phyloP scores from a whole-genome alignment of 1,140 invertebrate species.

The Archivesica marissinica region DNA sequence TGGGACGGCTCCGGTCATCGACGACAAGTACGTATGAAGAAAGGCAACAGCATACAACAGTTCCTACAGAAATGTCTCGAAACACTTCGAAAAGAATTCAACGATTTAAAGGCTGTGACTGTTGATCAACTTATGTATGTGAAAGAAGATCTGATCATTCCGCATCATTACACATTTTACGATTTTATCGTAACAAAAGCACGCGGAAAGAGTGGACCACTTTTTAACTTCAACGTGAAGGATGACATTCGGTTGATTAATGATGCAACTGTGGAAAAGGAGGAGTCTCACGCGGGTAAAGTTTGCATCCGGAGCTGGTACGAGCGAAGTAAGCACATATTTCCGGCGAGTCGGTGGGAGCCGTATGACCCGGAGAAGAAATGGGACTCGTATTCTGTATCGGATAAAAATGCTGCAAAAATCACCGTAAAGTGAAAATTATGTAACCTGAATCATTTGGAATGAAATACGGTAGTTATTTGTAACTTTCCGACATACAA shows the following conservation, averaged over 20 bases:
- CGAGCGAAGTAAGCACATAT: constrained; percentile 99
- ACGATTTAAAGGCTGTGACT: constrained; percentile 97
- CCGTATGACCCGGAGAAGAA: constrained; percentile 99
- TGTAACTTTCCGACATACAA: too few species aligned
- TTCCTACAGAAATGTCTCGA: constrained; percentile 96
- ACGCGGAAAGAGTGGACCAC: constrained; percentile 94
- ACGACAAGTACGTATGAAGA: constrained; percentile 87
- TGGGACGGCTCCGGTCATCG: constrained; percentile 99
- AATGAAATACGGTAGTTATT: too few species aligned
- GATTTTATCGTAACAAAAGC: constrained; percentile 99
- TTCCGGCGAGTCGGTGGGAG: constrained; percentile 99
- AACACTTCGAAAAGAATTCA: constrained; percentile 97
- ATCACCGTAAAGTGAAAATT: constrained; percentile 83
- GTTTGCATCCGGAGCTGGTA: constrained; percentile 97
- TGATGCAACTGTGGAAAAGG: constrained; percentile 98
- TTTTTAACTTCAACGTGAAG: constrained; percentile 99
- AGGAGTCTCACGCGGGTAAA: constrained; percentile 99
- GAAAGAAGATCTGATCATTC: constrained; percentile 99
- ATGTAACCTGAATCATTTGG: too few species aligned
- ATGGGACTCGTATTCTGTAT: constrained; percentile 93
- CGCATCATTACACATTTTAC: constrained; percentile 99
- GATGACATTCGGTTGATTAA: constrained; percentile 97
- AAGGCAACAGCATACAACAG: constrained; percentile 97
- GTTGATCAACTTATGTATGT: constrained; percentile 99
- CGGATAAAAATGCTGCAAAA: constrained; percentile 83